Evolutionary conservation across 64 coral and sea anemone genomes (phyloP).

Genomic region (Platygyra sinensis): DNA sequence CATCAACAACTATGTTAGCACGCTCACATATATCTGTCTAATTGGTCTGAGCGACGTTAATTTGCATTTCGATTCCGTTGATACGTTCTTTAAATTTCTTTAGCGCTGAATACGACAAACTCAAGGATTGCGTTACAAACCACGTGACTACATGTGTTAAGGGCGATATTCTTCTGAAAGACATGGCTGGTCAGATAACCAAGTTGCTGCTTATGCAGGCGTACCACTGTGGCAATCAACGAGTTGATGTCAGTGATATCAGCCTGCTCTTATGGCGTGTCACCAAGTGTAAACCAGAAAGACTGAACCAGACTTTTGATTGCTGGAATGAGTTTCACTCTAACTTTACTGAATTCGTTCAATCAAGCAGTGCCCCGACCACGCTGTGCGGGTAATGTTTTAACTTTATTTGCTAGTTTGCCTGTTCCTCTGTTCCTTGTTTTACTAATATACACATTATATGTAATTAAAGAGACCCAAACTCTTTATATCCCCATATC

Average conservation of each 20-base stretch:
- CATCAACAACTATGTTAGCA: no score
- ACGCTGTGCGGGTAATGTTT: background rate
- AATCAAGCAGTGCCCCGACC: background rate
- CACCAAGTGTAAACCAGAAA: background rate
- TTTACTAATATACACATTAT: no score
- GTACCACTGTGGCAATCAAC: background rate
- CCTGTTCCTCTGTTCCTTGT: no score
- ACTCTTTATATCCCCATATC: no score
- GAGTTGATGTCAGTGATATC: background rate
- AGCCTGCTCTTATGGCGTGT: background rate
- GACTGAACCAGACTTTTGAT: background rate
- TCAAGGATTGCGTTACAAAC: background rate
- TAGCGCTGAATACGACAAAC: background rate
- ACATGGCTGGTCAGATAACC: background rate
- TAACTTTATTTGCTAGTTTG: no score
- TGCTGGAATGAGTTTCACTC: background rate
- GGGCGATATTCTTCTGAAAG: background rate
- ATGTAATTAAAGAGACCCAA: no score
- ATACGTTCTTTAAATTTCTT: background rate
- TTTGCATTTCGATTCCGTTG: background rate
- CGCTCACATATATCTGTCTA: background rate
- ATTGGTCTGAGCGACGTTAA: background rate
- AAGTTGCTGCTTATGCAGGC: background rate
- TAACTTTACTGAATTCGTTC: background rate
- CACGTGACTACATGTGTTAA: background rate